These are phyloP conservation scores for Limnephilus marmoratus DNA, from an alignment of 2,888 invertebrate species.

Conservation along the genomic window DNA sequence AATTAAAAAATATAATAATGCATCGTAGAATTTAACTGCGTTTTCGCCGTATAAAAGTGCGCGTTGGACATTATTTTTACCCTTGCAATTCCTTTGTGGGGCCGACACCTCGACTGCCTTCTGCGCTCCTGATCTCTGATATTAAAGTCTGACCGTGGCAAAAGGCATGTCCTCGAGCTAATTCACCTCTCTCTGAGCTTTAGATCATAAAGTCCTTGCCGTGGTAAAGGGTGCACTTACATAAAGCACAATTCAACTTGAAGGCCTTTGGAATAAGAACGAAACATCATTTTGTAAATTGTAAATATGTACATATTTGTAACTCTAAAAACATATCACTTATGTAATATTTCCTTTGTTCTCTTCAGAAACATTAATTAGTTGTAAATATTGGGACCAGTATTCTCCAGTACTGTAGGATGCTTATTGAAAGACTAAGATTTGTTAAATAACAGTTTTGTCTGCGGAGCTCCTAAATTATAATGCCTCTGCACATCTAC, in stretches of 20 bases:
- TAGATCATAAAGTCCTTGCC: not conserved
- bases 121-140: not conserved
- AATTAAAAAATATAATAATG: not conserved
- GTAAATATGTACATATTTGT: too few species aligned
- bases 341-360: too few species aligned
- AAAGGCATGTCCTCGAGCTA: conserved; percentile 12
- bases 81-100: conserved; percentile 8
- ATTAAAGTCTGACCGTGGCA: conserved; percentile 13
- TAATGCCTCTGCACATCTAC: too few species aligned
- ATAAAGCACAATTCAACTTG: not conserved
- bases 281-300: too few species aligned
- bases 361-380: too few species aligned
- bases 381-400: too few species aligned
- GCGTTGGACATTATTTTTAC: not conserved
- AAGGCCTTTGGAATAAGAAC: too few species aligned
- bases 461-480: too few species aligned
- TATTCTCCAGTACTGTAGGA: too few species aligned
- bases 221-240: not conserved
- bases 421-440: too few species aligned
- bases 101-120: not conserved
- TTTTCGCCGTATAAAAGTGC: not conserved
- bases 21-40: not conserved
- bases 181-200: not conserved
- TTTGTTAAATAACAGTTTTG: too few species aligned
- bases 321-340: not conserved